Conservation (phyloP, 1,140 invertebrate species). For the Bilobella aurantiaca region DNA sequence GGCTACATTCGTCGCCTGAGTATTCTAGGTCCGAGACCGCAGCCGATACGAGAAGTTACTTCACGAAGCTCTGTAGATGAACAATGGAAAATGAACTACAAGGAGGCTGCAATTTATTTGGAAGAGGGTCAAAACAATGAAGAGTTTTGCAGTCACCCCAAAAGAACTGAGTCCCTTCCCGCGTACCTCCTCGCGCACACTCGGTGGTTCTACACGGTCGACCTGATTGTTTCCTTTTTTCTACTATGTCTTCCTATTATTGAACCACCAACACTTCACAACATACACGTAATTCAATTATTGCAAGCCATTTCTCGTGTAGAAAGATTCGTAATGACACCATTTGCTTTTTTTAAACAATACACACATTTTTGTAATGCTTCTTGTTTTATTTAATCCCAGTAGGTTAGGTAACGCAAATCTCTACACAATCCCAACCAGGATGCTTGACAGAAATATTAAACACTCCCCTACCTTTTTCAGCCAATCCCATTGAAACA, state of each 20-base stretch:
- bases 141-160: conserved; percentile 80
- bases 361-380: conserved; percentile 21
- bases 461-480: too few species aligned
- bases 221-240: conserved; percentile 64
- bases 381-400: conserved; percentile 33
- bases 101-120: conserved; percentile 47
- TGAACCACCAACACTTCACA: conserved; percentile 52
- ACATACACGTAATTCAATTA: conserved; percentile 4
- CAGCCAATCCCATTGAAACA: too few species aligned
- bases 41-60: background rate
- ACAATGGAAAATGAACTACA: conserved; percentile 53
- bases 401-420: too few species aligned
- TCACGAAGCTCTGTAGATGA: background rate
- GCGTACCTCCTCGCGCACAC: conserved; percentile 81
- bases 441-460: too few species aligned
- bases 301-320: background rate
- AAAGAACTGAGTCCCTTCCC: conserved; percentile 67
- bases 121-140: conserved; percentile 81
- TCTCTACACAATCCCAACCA: too few species aligned
- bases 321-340: background rate
- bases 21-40: background rate
- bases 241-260: conserved; percentile 66
- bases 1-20: background rate
- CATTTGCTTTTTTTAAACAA: conserved; percentile 12
- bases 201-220: conserved; percentile 73